These are phyloP conservation scores for Amblyjoppa proteus DNA, from an alignment of 2,888 invertebrate genomes.

Conservation along the genomic window DNA sequence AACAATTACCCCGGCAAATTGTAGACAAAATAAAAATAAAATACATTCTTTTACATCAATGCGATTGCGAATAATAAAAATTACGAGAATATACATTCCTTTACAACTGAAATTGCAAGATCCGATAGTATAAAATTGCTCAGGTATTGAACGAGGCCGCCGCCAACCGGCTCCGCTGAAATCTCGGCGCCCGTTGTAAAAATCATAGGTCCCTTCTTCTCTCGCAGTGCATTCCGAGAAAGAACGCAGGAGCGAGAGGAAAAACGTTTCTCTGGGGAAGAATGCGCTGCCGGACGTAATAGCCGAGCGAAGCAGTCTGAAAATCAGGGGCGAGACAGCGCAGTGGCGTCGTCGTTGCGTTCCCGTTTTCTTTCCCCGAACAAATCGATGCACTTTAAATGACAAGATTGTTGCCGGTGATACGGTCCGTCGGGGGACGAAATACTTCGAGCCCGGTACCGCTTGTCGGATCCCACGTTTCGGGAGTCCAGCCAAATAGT, in stretches of 20 bases:
- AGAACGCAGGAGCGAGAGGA: constrained; percentile 5
- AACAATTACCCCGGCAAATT: no score
- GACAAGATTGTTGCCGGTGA: constrained; percentile 65
- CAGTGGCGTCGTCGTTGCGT: constrained; percentile 7
- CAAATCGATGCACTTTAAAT: constrained; percentile 65
- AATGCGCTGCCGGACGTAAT: not conserved
- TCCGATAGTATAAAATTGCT: not conserved
- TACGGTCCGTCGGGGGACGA: constrained; percentile 38
- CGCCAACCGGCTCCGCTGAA: constrained; percentile 29
- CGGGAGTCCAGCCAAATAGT: constrained; percentile 64
- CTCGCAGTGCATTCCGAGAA: not conserved
- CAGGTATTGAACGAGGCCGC: constrained; percentile 7
- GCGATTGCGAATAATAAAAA: not conserved
- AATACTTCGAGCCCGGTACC: constrained; percentile 31
- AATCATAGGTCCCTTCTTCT: constrained; percentile 26
- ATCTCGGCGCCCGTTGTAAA: constrained; percentile 52
- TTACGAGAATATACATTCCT: no score
- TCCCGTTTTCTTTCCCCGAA: constrained; percentile 37
- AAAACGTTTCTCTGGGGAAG: constrained; percentile 31
- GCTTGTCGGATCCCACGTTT: constrained; percentile 39
- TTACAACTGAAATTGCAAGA: not conserved
- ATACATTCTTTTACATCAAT: no score
- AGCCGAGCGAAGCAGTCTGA: not conserved
- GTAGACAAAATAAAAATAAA: not conserved
- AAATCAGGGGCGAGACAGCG: constrained; percentile 22